Conservation (phyloP, 2,888 invertebrate genomes). For the Euzetes globulus region DNA sequence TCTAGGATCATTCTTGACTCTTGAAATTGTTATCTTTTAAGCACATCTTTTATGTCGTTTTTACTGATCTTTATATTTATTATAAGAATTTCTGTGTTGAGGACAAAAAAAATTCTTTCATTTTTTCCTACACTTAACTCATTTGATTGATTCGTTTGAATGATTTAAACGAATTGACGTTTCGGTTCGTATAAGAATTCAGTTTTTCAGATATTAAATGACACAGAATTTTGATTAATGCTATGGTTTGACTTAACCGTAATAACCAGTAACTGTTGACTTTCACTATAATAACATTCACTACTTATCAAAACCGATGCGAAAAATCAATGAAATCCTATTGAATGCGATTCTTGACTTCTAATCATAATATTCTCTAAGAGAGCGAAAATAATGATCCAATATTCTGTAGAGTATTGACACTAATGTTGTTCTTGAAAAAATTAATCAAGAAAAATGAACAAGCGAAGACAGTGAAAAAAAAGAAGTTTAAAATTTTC, state of each 20-base stretch:
- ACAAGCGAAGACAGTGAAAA: too few relatives aligned
- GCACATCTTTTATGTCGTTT: neutral
- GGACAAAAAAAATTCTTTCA: neutral
- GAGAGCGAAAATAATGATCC: too few relatives aligned
- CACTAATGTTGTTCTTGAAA: too few relatives aligned
- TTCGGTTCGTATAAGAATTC: neutral
- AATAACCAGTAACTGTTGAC: neutral
- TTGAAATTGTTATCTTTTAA: neutral
- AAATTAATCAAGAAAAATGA: too few relatives aligned
- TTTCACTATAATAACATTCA: neutral
- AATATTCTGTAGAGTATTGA: too few relatives aligned
- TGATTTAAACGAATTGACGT: neutral
- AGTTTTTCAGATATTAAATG: slow-evolving; percentile 13
- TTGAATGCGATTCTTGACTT: too few relatives aligned
- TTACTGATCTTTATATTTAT: neutral
- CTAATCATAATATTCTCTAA: too few relatives aligned
- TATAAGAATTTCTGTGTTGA: neutral
- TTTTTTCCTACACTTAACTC: neutral
- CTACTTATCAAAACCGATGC: neutral
- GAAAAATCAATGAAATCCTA: too few relatives aligned
- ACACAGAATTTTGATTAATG: slow-evolving; percentile 11
- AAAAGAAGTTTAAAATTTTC: too few relatives aligned
- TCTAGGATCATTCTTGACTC: neutral
- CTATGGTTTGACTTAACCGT: neutral
- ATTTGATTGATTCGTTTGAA: slow-evolving; percentile 20